Evolutionary conservation across 2,797 vertebrate species (phyloP).

Genomic region (Picus viridis): DNA sequence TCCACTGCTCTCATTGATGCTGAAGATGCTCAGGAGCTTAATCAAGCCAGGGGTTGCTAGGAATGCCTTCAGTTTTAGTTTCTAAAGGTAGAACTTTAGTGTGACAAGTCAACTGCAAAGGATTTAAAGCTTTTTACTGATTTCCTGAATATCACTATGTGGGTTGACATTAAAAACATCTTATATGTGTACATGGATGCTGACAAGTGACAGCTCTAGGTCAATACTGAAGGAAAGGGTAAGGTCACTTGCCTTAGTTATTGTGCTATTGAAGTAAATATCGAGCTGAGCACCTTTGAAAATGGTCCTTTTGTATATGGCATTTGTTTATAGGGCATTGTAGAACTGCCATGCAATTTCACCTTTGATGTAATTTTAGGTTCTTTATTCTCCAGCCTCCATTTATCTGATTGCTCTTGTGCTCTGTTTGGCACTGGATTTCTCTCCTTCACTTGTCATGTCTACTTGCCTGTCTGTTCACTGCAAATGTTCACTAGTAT

Average conservation of each 20-base stretch:
- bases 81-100: neutral
- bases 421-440: neutral
- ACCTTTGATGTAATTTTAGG: neutral
- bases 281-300: neutral
- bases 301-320: neutral
- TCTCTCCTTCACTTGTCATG: neutral
- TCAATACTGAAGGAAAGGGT: neutral
- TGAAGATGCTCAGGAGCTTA: neutral
- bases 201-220: neutral
- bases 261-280: neutral
- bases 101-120: neutral
- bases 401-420: neutral
- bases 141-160: neutral
- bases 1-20: neutral
- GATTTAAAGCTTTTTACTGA: neutral
- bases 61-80: neutral
- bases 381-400: neutral
- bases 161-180: neutral
- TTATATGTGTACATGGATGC: neutral
- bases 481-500: neutral
- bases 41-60: neutral
- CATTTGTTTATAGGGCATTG: neutral
- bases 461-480: neutral
- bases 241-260: neutral
- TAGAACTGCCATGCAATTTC: neutral